Evolutionary conservation across 2,888 invertebrate species (phyloP), one percentile per base, ranked within the genome.

Genomic region (Agonopterix alstromeriana): DNA sequence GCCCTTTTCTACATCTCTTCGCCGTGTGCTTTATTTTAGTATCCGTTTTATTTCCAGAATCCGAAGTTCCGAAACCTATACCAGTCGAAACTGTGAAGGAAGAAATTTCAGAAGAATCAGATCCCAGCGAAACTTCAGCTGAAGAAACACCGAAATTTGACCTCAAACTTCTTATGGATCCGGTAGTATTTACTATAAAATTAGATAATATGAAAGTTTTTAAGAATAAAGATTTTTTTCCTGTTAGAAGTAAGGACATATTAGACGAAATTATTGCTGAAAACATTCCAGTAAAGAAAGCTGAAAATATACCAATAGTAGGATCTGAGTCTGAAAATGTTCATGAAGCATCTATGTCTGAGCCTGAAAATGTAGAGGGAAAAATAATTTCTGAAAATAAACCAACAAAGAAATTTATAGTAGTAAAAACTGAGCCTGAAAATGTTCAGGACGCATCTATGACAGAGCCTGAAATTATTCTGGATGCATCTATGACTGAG

Each of bases 121-220:
- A n/a, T 9, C 0, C 9, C 10, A 38, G 38, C 38, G 38, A 38
- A 9, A n/a, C 3, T 9, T n/a, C 48, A n/a, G 53, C 57, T n/a
- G 38, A 38, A 9, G 38, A 38, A 10, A 9, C 48, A 10, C 53
- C 57, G 7, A 71, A 68, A 56, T 77, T 86, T 43, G 87, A 88
- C 55, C 53, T 65, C 1, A 88, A 88, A 63, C 70, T 88, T 10
- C 58, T 85, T 8, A 74, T 85, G 70, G 55, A 63, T 27, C 80
- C 86, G 1, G 63, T 73, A 1, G 74, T 84, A 0, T 82, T 73
- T 47, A 82, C 81, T 1, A 73, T 67, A 35, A 83, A 73, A 60
- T 53, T 88, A 50, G 81, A 87, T 10, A 50, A 73, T 11, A 85
- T 88, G 81, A 52, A 57, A 5, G 55, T 74, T 10, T 73, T 76